Conservation (phyloP, 1,140 invertebrate species). For the Chrysoperla carnea region DNA sequence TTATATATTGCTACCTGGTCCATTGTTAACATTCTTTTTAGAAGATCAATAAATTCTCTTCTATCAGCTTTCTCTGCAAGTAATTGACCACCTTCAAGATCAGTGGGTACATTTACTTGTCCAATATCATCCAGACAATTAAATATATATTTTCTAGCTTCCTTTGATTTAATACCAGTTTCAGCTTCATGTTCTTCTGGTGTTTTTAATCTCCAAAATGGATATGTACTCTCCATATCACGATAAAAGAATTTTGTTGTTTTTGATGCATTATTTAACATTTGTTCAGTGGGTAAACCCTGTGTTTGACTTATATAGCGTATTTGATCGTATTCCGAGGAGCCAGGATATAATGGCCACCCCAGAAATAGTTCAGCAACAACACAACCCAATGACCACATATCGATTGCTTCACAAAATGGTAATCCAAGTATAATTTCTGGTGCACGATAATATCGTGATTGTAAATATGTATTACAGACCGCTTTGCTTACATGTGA, state of each 20-base stretch:
- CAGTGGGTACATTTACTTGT: slow-evolving; percentile 91
- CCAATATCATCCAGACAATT: slow-evolving; percentile 99
- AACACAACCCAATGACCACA: slow-evolving; percentile 99
- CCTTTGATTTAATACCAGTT: slow-evolving; percentile 97
- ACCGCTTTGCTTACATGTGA: slow-evolving; percentile 98
- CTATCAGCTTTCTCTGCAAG: slow-evolving; percentile 91
- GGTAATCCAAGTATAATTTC: slow-evolving; percentile 97
- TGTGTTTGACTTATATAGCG: slow-evolving; percentile 77
- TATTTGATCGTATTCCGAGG: slow-evolving; percentile 99
- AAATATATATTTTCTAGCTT: slow-evolving; percentile 98
- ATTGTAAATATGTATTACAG: slow-evolving; percentile 98
- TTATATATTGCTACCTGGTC: slow-evolving; percentile 67
- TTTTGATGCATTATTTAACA: slow-evolving; percentile 98
- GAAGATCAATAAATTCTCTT: slow-evolving; percentile 88
- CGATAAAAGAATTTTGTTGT: slow-evolving; percentile 97
- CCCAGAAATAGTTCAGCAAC: slow-evolving; percentile 98
- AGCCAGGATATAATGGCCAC: slow-evolving; percentile 98
- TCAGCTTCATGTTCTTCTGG: slow-evolving; percentile 97
- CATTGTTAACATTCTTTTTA: slow-evolving; percentile 95
- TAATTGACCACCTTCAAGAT: slow-evolving; percentile 87
- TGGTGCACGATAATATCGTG: slow-evolving; percentile 95
- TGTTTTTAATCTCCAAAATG: slow-evolving; percentile 94
- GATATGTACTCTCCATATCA: slow-evolving; percentile 90
- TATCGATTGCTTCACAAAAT: slow-evolving; percentile 99
- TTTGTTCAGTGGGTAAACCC: slow-evolving; percentile 88